Base-by-base conservation (phyloP, 2,888 invertebrate species). In the Agrochola lota region DNA sequence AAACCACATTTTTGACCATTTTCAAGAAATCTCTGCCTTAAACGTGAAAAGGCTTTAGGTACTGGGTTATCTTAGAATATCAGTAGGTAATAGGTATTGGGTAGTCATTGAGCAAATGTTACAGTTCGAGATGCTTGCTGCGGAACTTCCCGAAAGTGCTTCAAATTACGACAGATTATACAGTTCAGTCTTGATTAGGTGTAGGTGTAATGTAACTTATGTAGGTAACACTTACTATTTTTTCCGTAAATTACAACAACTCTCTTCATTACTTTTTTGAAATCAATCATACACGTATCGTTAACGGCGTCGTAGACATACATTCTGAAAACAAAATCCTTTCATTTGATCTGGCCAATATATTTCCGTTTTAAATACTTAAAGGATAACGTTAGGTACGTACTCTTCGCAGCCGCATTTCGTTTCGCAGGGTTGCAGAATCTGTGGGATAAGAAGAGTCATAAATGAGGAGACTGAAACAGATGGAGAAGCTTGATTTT, bases 391-490 rank as follows among this genome's bases (percentile, higher is more conserved):
- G 17, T 35, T 75, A 17, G 8, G 4, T 75, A 89, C 91, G 66
- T 83, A 93, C 94, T 86, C 88, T 77, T 94, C 91, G 80, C 94
- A 94, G 5, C 94, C 94, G 86, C 95, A 95, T 85, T 86, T 91
- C 49, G 89, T 80, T 55, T 90, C 85, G 68, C 92, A 93, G 26
- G 11, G 63, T 11, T 68, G 46, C 12, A n/a, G 15, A 26, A 68
- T n/a, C 85, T 85, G 78, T 15, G 9, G 17, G 9, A 55, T 60
- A 63, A 62, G 12, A 62, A 71, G 12, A 26, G 15, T 49, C 17
- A 26, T 49, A 15, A 8, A 62, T 8, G 52, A 9, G 23, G 15
- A 60, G 20, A 43, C 15, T 23, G 26, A 40, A 40, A 9, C 0
- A n/a, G 9, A 68, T 17, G 5, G 0, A 46, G 1, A 12, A 35